Base-by-base conservation (phyloP, 2,888 invertebrate genomes). In the Mythimna impura region DNA sequence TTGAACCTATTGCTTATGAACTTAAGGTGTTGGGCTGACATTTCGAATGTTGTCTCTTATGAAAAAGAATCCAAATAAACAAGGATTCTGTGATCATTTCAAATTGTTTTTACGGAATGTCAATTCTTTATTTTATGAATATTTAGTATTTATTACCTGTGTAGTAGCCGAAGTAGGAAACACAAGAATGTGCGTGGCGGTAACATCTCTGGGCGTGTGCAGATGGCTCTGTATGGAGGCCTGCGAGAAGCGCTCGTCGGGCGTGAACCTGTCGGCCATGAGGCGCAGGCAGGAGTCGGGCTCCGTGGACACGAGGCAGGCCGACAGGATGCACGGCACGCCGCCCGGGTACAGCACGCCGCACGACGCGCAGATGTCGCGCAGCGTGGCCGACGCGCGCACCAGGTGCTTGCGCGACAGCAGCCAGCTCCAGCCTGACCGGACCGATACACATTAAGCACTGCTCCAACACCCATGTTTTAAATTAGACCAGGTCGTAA, bases 141-240 rank as follows among this genome's bases (percentile, higher is more conserved):
- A 17, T 6, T 20, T n/a, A 10, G 10, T 52, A n/a, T 52, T 8
- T 0, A n/a, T n/a, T 54, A 73, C 98, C 97, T 98, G 98, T 75
- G 99, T 98, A 73, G 98, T 98, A 60, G 99, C 99, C 77, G 99
- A 99, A 57, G 99, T 99, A 66, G 99, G 99, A 96, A 99, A 99
- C 86, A 99, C 99, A 86, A 99, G 97, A 86, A 99, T 99, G 93
- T 99, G 99, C 76, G 99, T 99, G 93, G 99, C 99, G 73, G 99
- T 98, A 81, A 99, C 99, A 95, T 99, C 99, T 82, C 99, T 97
- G 9, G 99, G 99, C 76, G 99, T 99, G 87, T 98, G 98, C 88
- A 99, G 97, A 85, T 98, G 98, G 90, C 98, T 98, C 93, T 98
- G 98, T 90, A 98, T 98, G 76, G 98, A 98, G 85, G 98, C 98